Percentiles rank a stretch among this genome's conserved stretches.
phyloP scores from a whole-genome alignment of 1,140 invertebrate genomes.

The Pseudomyrmex gracilis region DNA sequence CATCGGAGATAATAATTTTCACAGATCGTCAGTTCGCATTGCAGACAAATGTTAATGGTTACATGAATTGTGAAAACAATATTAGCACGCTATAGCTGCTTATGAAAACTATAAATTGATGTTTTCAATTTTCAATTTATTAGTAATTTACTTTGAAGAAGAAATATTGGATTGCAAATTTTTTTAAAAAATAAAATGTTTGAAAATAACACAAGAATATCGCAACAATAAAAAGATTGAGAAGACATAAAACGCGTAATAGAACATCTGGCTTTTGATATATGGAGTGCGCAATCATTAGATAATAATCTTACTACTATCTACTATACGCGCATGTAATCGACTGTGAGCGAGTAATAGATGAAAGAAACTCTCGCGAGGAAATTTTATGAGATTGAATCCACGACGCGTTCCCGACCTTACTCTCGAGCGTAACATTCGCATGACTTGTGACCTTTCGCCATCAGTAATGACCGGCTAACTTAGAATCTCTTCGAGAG shows the following conservation, averaged over 20 bases:
- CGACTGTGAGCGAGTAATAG: neutral
- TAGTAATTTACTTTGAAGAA: too few species aligned
- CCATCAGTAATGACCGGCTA: conserved; percentile 26
- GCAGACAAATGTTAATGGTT: too few species aligned
- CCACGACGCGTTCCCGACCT: neutral
- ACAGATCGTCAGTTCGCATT: neutral
- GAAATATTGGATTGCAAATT: too few species aligned
- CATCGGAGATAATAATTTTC: neutral
- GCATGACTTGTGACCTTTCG: conserved; percentile 1
- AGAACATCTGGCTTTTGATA: neutral
- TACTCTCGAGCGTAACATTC: neutral
- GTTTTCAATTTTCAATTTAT: too few species aligned
- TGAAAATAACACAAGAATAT: too few species aligned
- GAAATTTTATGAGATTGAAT: conserved; percentile 27
- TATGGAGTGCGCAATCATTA: neutral
- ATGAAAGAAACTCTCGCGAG: neutral
- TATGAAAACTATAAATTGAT: too few species aligned
- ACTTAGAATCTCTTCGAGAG: conserved; percentile 14
- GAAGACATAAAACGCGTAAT: neutral
- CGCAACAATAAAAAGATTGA: too few species aligned
- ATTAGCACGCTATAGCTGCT: too few species aligned
- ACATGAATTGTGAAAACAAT: too few species aligned
- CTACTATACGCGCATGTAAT: too few species aligned
- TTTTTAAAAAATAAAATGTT: too few species aligned
- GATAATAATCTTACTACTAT: neutral